Evolutionary conservation across 2,888 invertebrate species (phyloP).

Genomic region (Cantharis rustica): DNA sequence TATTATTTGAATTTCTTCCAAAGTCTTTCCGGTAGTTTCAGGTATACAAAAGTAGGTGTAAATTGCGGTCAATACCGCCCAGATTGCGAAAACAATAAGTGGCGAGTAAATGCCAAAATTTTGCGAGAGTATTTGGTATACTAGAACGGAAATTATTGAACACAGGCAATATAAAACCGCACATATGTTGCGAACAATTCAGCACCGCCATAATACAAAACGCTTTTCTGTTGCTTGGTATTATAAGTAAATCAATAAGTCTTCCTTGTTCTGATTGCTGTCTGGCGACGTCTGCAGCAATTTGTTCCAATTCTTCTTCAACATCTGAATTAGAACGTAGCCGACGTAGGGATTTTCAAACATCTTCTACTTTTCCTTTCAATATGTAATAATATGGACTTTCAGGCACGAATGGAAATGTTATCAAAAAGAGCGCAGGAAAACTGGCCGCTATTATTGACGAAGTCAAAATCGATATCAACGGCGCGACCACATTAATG

Average conservation of each 20-base stretch:
- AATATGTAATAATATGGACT: slow-evolving; percentile 46
- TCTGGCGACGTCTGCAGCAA: slow-evolving; percentile 42
- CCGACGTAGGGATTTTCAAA: slow-evolving; percentile 38
- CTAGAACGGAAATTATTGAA: background rate
- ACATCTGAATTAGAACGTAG: slow-evolving; percentile 38
- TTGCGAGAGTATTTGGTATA: background rate
- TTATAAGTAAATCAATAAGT: slow-evolving; percentile 44
- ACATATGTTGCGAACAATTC: slow-evolving; percentile 46
- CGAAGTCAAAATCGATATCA: slow-evolving; percentile 42
- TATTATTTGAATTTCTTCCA: slow-evolving; percentile 2
- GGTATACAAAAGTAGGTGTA: background rate
- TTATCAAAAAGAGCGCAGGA: slow-evolving; percentile 36
- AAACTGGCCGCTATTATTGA: slow-evolving; percentile 40
- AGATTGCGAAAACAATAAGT: background rate
- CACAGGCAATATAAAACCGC: slow-evolving; percentile 33
- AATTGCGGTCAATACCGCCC: background rate
- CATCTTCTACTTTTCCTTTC: slow-evolving; percentile 38
- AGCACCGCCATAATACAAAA: slow-evolving; percentile 44
- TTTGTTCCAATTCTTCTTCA: slow-evolving; percentile 42
- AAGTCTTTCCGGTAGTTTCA: background rate
- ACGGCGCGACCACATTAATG: slow-evolving; percentile 36
- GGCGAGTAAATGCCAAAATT: background rate
- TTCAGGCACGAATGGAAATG: slow-evolving; percentile 48
- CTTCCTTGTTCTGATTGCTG: slow-evolving; percentile 44
- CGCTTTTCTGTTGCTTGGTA: slow-evolving; percentile 45